phyloP scores from a whole-genome alignment of 2,113 vertebrate genomes.

The Hystrix brachyura region DNA sequence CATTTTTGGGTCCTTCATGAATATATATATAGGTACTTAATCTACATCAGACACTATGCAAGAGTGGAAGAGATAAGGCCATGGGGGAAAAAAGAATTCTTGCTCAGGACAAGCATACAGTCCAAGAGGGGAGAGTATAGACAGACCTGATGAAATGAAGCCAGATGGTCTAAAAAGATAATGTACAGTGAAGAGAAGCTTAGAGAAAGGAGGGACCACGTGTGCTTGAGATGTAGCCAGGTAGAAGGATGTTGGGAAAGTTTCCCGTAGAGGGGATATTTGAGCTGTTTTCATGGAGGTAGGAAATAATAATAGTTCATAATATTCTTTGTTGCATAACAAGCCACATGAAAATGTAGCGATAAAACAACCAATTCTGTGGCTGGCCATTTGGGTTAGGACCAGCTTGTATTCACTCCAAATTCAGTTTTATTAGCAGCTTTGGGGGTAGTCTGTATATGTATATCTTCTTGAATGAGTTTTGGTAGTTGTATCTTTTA shows the following conservation, averaged over 20 bases:
- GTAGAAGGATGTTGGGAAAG: not conserved
- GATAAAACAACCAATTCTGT: not conserved
- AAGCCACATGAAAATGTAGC: not conserved
- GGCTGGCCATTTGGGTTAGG: not conserved
- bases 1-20: not conserved
- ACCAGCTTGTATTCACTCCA: not conserved
- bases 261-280: not conserved
- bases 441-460: not conserved
- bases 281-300: not conserved
- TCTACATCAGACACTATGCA: not conserved
- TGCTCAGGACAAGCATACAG: not conserved
- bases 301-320: not conserved
- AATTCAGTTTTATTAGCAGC: not conserved
- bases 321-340: not conserved
- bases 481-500: not conserved
- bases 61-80: not conserved
- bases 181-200: not conserved
- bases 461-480: not conserved
- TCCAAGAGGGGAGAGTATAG: not conserved
- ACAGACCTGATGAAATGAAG: not conserved
- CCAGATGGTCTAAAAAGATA: not conserved
- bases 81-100: not conserved
- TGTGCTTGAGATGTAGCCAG: not conserved
- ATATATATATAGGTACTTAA: not conserved
- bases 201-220: not conserved